Evolutionary conservation across 2,797 vertebrate genomes (phyloP), one percentile per base, ranked within the genome.

Genomic region (Tangara arthus): DNA sequence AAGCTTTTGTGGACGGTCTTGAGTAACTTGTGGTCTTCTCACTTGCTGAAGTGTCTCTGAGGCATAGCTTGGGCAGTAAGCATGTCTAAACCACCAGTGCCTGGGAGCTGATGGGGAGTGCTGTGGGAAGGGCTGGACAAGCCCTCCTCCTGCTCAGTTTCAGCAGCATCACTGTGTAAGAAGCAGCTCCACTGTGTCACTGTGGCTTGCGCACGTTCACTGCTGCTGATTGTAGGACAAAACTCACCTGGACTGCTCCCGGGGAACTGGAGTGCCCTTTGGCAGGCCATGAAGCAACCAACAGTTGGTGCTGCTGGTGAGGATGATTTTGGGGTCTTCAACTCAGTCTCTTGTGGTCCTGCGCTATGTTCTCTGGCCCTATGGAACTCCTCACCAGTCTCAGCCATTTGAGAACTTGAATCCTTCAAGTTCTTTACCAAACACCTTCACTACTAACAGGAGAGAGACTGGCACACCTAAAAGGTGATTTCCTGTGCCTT

Each of bases 151-250:
- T 34, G 42, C 86, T 80, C 8, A 2, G 10, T 70, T 57, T 66
- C 30, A 30, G 52, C 59, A 49, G 35, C 0, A 1, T 24, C 23
- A 11, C 49, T 0, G 0, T 22, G 44, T 6, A 5, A 72, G 56
- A 57, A 68, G 42, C 46, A 60, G 12, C 32, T 85, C 42, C 0
- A 0, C 69, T 41, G 10, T 28, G 56, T 64, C 0, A 0, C 59
- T 63, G 37, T 2, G 23, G 44, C 55, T 68, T 0, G 0, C 0
- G 1, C 0, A 0, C 2, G 0, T 65, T 70, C 69, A 12, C 42
- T 47, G 50, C 26, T 56, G 22, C 6, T n/a, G 32, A 41, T 6
- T 60, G 21, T 32, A 61, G 56, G 42, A 55, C 0, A 9, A 63
- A 34, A 32, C 23, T 75, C 32, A 10, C 13, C 22, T 55, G 52